Evolutionary conservation across 2,888 invertebrate genomes (phyloP), one percentile per base, ranked within the genome.

Genomic region (Acleris holmiana): DNA sequence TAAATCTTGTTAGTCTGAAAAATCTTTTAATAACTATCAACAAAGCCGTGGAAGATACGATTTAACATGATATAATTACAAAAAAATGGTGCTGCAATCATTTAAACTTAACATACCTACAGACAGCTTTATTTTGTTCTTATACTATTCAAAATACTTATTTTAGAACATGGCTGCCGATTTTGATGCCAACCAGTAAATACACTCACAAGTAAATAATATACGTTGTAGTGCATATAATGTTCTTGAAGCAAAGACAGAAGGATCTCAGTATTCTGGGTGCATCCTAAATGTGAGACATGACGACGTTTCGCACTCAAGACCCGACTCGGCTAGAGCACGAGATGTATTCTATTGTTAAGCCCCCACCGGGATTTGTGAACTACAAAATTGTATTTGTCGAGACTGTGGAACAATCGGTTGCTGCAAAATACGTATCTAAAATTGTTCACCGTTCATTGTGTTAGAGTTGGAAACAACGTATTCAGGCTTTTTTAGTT

Each of bases 261-360:
- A 65, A 60, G 58, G 62, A 73, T 71, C 69, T 66, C 67, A 25
- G 54, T 71, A 74, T 66, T 59, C 61, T 23, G 40, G 55, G 47
- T 49, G 25, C 73, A 70, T 73, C 77, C 78, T 77, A 74, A 77
- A 82, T 77, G 75, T 76, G 72, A 76, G 72, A 76, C 78, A 80
- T 74, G 78, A 82, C 83, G 74, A 77, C 76, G 75, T 73, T 78
- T 74, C 77, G 81, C 83, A 83, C 82, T 83, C 79, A 81, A 77
- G 78, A 77, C 77, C 72, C 77, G 80, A 40, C 64, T 21, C 76
- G 72, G 76, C 55, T 19, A 65, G 60, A 60, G 69, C 75, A 76
- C 77, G 75, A 79, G 77, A 78, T 76, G 77, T 79, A 77, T 71
- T 71, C 71, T 73, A 76, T 74, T 76, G 79, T 79, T 73, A 73